Conservation (phyloP, 2,113 vertebrate species). For the Channa argus region DNA sequence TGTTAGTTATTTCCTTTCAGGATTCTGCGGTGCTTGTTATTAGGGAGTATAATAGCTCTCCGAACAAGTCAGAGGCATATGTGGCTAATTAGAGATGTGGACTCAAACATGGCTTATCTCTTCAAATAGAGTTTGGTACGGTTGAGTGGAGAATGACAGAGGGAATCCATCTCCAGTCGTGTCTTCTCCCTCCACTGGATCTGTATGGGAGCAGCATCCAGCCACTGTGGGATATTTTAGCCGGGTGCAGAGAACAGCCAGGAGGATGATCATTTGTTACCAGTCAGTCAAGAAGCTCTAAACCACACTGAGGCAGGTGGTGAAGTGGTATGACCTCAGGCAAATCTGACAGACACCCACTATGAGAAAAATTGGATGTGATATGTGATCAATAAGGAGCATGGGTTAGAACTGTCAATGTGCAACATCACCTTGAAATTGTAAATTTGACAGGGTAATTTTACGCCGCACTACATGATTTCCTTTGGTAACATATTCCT, state of each 20-base stretch:
- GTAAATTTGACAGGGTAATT: background rate
- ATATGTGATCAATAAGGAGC: constrained; percentile 52
- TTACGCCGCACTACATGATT: background rate
- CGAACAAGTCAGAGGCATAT: constrained; percentile 57
- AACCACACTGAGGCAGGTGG: constrained; percentile 48
- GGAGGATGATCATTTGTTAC: constrained; percentile 67
- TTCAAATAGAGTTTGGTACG: constrained; percentile 74
- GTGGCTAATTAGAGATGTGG: constrained; percentile 76
- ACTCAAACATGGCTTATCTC: constrained; percentile 72
- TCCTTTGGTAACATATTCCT: background rate
- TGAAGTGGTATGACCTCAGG: constrained; percentile 57
- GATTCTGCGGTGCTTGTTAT: constrained; percentile 47
- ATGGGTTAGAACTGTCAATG: constrained; percentile 12
- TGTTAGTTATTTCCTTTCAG: constrained; percentile 55
- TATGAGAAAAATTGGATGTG: constrained; percentile 56
- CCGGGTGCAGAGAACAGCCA: constrained; percentile 46
- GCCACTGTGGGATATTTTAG: constrained; percentile 61
- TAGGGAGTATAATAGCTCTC: constrained; percentile 54
- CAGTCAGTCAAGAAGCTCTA: constrained; percentile 55
- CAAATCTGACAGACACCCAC: constrained; percentile 50
- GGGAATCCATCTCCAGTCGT: constrained; percentile 71
- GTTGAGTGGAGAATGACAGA: constrained; percentile 71
- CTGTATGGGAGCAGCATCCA: constrained; percentile 49
- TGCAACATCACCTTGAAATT: background rate
- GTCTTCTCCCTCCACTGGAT: constrained; percentile 50